A percentile compares a stretch with the other conserved stretches of the same genome.
Conservation (phyloP, 2,113 vertebrate species). For the Chlorodrepanis virens region DNA sequence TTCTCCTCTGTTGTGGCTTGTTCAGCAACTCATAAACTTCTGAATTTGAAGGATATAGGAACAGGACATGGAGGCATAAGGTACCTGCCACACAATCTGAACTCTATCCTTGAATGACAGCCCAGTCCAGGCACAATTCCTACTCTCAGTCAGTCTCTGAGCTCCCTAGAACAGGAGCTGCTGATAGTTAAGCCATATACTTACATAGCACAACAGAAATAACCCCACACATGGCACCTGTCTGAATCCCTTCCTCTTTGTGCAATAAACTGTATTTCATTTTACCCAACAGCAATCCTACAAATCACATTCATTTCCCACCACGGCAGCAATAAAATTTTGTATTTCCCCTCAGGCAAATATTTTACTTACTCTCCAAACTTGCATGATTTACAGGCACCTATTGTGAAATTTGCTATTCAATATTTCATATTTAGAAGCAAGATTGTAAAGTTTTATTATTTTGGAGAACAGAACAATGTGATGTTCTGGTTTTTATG, state of each 20-base stretch:
- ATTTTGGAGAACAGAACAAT: background rate
- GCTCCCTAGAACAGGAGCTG: background rate
- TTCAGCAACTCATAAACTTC: background rate
- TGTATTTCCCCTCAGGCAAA: background rate
- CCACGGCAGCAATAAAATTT: background rate
- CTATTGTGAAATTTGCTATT: background rate
- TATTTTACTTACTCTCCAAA: background rate
- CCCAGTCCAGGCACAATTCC: background rate
- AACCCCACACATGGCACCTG: background rate
- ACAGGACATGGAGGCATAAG: background rate
- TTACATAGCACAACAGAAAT: background rate
- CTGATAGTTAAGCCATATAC: background rate
- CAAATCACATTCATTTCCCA: background rate
- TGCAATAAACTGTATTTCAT: background rate
- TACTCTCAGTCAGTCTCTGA: background rate
- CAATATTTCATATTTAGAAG: background rate
- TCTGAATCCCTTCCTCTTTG: background rate
- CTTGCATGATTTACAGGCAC: background rate
- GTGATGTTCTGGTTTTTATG: background rate
- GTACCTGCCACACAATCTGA: background rate
- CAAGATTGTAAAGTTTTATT: background rate
- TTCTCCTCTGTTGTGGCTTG: background rate
- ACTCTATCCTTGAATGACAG: background rate
- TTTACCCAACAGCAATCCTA: background rate
- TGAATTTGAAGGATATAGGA: background rate